These are phyloP conservation scores for Rugalucina vietnamica DNA, from an alignment of 2,888 invertebrate genomes.

Conservation along the genomic window DNA sequence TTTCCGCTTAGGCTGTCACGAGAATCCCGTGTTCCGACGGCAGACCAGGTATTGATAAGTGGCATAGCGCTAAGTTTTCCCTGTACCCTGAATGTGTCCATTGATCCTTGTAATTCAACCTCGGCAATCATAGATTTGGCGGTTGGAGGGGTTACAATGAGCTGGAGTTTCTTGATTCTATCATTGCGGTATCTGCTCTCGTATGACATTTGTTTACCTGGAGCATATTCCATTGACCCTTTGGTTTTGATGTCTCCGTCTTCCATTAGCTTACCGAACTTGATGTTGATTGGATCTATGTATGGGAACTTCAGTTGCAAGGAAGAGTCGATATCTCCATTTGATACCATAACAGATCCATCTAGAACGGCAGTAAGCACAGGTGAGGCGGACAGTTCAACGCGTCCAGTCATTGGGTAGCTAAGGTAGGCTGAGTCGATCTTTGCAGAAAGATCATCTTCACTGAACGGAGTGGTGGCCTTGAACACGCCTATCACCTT, in stretches of 20 bases:
- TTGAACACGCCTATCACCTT: constrained; percentile 50
- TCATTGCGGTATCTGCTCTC: background rate
- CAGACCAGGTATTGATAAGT: constrained; percentile 30
- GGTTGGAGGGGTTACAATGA: constrained; percentile 42
- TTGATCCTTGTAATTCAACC: background rate
- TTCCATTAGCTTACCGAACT: constrained; percentile 12
- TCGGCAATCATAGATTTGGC: constrained; percentile 21
- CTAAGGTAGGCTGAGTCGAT: constrained; percentile 48
- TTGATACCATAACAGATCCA: constrained; percentile 17
- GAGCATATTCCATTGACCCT: background rate
- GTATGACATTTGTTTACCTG: background rate
- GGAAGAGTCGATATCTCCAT: constrained; percentile 29
- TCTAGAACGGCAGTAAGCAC: constrained; percentile 34
- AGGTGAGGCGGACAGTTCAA: constrained; percentile 60
- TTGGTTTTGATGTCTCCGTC: background rate
- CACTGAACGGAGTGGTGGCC: constrained; percentile 52
- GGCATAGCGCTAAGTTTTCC: constrained; percentile 43
- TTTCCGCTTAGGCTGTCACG: constrained; percentile 39
- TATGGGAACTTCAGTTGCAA: constrained; percentile 39
- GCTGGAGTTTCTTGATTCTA: constrained; percentile 26
- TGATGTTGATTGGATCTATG: constrained; percentile 42
- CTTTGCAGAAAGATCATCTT: constrained; percentile 52
- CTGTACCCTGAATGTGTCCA: background rate
- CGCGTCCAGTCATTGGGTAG: constrained; percentile 60
- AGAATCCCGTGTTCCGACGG: constrained; percentile 22